These are phyloP conservation scores for Cynopterus brachyotis DNA, from an alignment of 2,113 vertebrate species.

Conservation along the genomic window DNA sequence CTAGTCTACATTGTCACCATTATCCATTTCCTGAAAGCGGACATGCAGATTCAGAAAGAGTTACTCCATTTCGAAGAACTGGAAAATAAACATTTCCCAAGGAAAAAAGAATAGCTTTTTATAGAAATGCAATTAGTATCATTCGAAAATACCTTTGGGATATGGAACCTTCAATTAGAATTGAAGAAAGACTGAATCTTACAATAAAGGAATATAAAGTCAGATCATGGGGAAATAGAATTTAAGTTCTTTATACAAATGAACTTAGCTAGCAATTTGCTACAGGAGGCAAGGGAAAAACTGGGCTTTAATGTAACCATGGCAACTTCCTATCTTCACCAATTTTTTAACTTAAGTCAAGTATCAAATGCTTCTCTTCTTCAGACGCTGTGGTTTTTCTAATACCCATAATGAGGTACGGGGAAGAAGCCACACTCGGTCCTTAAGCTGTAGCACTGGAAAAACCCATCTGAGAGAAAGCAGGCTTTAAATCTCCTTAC, in stretches of 20 bases:
- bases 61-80: constrained; percentile 1
- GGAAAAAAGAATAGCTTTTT: not conserved
- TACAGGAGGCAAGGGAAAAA: constrained; percentile 42
- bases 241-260: constrained; percentile 45
- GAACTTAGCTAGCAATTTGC: constrained; percentile 42
- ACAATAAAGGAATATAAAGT: constrained; percentile 45
- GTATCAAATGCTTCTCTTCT: constrained; percentile 37
- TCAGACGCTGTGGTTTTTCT: not conserved
- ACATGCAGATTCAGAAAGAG: not conserved
- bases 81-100: constrained; percentile 53
- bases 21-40: not conserved
- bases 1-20: constrained; percentile 2
- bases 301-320: constrained; percentile 51
- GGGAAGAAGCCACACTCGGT: not conserved
- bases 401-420: not conserved
- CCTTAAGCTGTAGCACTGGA: not conserved
- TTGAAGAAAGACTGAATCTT: constrained; percentile 35
- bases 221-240: constrained; percentile 53
- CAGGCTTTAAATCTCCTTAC: not conserved
- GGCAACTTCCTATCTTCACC: constrained; percentile 35
- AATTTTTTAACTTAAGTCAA: constrained; percentile 4
- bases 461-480: not conserved
- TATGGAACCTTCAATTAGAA: constrained; percentile 49
- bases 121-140: not conserved
- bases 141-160: constrained; percentile 10